These are phyloP conservation scores for Nymphalis polychloros DNA, from an alignment of 2,888 invertebrate species.

Conservation along the genomic window DNA sequence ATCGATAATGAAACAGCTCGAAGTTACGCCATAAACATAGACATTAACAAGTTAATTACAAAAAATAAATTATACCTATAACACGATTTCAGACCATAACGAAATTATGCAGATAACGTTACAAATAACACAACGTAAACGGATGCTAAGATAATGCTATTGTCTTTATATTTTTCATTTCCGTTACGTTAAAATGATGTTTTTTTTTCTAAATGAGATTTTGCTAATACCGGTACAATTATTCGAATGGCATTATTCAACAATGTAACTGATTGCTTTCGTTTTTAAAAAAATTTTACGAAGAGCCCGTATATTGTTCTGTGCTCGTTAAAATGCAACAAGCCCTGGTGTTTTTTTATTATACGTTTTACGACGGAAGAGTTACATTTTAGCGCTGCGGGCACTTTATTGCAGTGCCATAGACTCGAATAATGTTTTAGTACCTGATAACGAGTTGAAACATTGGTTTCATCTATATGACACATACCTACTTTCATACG, in stretches of 20 bases:
- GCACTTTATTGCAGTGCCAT: constrained; percentile 76
- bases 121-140: constrained; percentile 48
- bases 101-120: constrained; percentile 56
- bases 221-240: constrained; percentile 25
- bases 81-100: constrained; percentile 51
- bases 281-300: constrained; percentile 52
- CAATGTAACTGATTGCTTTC: constrained; percentile 56
- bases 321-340: constrained; percentile 76
- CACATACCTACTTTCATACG: constrained; percentile 40
- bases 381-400: constrained; percentile 81
- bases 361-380: constrained; percentile 73
- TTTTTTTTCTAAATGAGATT: constrained; percentile 3
- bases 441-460: constrained; percentile 72
- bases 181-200: constrained; percentile 54
- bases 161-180: constrained; percentile 57
- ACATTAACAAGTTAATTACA: constrained; percentile 64
- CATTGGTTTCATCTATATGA: constrained; percentile 50
- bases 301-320: constrained; percentile 75
- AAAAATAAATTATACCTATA: constrained; percentile 58
- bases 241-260: constrained; percentile 31
- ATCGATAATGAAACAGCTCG: constrained; percentile 21
- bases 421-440: constrained; percentile 74
- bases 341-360: constrained; percentile 74
- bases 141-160: constrained; percentile 54
- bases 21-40: constrained; percentile 44